Evolutionary conservation across 2,113 vertebrate genomes (phyloP).

Genomic region (Bubo blakistoni): DNA sequence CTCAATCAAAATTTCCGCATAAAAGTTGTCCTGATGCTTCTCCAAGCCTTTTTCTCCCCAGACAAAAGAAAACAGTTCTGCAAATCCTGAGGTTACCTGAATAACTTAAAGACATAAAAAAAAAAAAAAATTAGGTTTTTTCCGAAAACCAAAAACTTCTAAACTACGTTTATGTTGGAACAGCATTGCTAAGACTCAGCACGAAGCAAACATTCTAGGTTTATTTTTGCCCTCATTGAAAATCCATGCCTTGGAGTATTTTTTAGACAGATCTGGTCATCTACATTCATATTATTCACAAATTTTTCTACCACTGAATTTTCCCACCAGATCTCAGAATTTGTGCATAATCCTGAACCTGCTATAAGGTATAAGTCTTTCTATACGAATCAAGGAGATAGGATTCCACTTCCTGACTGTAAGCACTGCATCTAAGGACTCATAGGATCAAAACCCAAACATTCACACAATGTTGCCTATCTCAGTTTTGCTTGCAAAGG

Average conservation of each 20-base stretch:
- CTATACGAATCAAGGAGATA: background rate
- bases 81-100: background rate
- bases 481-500: background rate
- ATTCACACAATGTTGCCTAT: background rate
- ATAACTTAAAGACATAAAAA: background rate
- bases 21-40: background rate
- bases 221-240: slow-evolving; percentile 19
- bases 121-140: background rate
- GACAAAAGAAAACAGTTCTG: background rate
- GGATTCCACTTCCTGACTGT: background rate
- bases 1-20: background rate
- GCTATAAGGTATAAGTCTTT: background rate
- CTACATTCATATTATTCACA: background rate
- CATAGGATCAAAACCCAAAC: background rate
- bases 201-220: background rate
- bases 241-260: background rate
- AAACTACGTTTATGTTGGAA: slow-evolving; percentile 16
- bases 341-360: background rate
- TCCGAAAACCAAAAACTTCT: background rate
- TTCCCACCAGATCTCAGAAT: background rate
- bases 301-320: background rate
- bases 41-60: background rate
- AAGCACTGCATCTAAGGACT: background rate
- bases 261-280: background rate
- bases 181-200: background rate